Base-by-base conservation (phyloP, 2,888 invertebrate genomes). In the Agrilus cyanescens region DNA sequence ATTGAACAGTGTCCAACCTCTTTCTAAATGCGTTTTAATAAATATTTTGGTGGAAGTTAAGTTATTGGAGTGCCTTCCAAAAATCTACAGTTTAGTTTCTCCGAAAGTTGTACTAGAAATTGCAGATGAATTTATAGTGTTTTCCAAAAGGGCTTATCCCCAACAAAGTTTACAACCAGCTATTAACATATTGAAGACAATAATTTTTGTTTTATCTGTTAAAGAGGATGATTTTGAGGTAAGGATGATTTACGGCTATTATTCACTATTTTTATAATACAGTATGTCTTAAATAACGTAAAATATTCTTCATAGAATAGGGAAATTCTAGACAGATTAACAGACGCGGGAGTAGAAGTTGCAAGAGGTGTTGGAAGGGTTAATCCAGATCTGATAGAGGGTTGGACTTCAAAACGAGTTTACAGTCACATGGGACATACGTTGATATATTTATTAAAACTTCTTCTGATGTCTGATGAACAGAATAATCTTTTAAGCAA, bases 11-110 rank as follows among this genome's bases (percentile, higher is more conserved):
- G 52, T 57, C 34, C 61, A 62, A 1, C 50, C 50, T 42, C 37
- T 65, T 30, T 63, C 63, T 4, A 59, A 57, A 51, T 64, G 61
- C 47, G 37, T 65, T 10, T 47, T 63, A 32, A 44, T 48, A 30
- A 50, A 49, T 45, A 42, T 52, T 12, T 30, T 52, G 12, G 13
- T 50, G 1, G 45, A 46, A 33, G 40, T 50, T 37, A 47, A 49
- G 33, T 41, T 53, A 13, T 30, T 32, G 14, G 41, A 45, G 14
- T 31, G 42, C 37, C 52, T 47, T 40, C 48, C 49, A 31, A 29
- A 18, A 13, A 39, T 46, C 12, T 30, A 50, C 3, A 33, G 33
- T 29, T 42, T 34, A 38, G 20, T 50, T 15, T 46, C 53, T n/a
- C 16, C 42, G 5, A 32, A 43, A 41, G 31, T 46, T n/a, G 38